These are phyloP conservation scores for Amphipyra berbera DNA, from an alignment of 2,888 invertebrate species.

Conservation along the genomic window DNA sequence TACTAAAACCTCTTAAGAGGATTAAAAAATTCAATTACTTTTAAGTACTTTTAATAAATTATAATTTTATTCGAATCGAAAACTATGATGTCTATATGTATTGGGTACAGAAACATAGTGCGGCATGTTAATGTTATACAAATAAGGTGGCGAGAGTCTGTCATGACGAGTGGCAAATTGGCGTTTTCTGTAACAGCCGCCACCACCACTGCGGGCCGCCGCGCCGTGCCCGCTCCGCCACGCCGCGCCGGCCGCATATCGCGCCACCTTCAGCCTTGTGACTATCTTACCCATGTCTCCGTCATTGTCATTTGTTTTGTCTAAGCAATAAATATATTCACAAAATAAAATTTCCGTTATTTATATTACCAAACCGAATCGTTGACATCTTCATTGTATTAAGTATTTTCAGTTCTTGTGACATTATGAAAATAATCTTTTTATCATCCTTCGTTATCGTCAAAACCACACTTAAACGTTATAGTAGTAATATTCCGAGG, in stretches of 20 bases:
- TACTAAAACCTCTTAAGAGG: neutral
- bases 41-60: neutral
- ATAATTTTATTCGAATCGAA: slow-evolving; percentile 1
- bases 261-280: slow-evolving; percentile 78
- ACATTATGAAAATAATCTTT: neutral
- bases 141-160: slow-evolving; percentile 79
- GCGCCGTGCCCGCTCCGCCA: slow-evolving; percentile 57
- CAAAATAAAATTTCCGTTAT: slow-evolving; percentile 44
- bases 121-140: slow-evolving; percentile 80
- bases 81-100: slow-evolving; percentile 53
- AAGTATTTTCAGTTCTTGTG: neutral
- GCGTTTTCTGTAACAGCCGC: slow-evolving; percentile 76
- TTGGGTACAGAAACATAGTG: slow-evolving; percentile 71
- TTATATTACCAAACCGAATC: slow-evolving; percentile 7
- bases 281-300: slow-evolving; percentile 69
- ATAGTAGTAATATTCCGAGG: slow-evolving; percentile 1
- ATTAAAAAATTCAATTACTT: neutral
- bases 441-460: neutral
- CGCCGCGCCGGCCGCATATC: slow-evolving; percentile 60
- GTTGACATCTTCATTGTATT: slow-evolving; percentile 1
- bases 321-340: slow-evolving; percentile 58
- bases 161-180: slow-evolving; percentile 84
- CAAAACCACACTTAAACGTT: neutral
- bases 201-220: slow-evolving; percentile 42
- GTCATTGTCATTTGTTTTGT: slow-evolving; percentile 74